Base-by-base conservation (phyloP, 2,113 vertebrate species). In the Halcyon senegalensis region DNA sequence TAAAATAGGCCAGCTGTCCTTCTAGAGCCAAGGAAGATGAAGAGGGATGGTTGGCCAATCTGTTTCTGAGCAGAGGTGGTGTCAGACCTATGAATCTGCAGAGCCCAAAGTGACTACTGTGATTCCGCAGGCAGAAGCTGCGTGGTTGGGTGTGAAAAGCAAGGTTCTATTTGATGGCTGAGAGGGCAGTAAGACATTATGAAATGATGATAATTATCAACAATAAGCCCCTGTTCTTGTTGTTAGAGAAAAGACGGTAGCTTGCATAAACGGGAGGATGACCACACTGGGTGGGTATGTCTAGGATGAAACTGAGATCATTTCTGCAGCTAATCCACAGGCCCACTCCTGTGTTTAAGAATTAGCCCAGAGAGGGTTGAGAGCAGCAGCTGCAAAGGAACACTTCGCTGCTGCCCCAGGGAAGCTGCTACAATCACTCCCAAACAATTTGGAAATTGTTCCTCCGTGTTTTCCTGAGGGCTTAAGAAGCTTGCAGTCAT, bases 391-490 rank as follows among this genome's bases (percentile, higher is more conserved):
- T 90, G 91, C 50, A 30, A 30, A 82, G 50, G 44, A 76, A 24
- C 14, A 9, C 7, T 68, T 11, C 3, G 58, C 87, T 74, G 50
- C 51, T 7, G 37, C 87, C 87, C 24, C n/a, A 8, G 94, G 87
- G 81, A 85, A 80, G 41, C 77, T 56, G 85, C 87, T 85, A 24
- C 74, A 39, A 19, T 91, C 89, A 62, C 63, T 89, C 74, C 59
- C 78, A 35, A 87, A 72, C 78, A 76, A 87, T 83, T 79, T 96
- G 82, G 78, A 83, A 91, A 77, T 55, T 44, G 21, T 72, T 91
- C 84, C 53, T 70, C 1, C 25, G 33, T 87, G 62, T 97, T 95
- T 95, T 93, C 87, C 91, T 30, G 78, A 79, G 87, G 87, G 84
- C 55, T 96, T 93, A 72, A 60, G 74, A 69, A 91, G 77, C 67